These are phyloP conservation scores for Acromyrmex echinatior DNA, from an alignment of 1,140 invertebrate species.

Conservation along the genomic window DNA sequence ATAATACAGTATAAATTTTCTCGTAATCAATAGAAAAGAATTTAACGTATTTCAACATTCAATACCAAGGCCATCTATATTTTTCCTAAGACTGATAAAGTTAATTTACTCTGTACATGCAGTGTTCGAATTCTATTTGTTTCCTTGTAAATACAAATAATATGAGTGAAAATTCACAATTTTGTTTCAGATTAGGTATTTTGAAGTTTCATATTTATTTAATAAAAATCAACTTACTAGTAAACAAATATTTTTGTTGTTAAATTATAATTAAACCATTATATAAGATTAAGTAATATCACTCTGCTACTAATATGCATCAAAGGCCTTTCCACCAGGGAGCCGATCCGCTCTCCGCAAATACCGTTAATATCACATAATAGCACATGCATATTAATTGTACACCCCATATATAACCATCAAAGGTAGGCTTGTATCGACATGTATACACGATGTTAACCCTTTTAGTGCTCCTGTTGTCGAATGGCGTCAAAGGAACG, in stretches of 20 bases:
- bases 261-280: constrained; percentile 22
- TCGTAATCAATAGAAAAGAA: not conserved
- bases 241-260: not conserved
- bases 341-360: constrained; percentile 28
- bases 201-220: not conserved
- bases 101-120: not conserved
- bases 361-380: constrained; percentile 60
- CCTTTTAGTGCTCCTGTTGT: constrained; percentile 35
- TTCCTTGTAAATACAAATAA: not conserved
- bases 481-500: constrained; percentile 48
- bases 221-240: not conserved
- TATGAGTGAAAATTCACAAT: not conserved
- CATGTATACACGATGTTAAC: constrained; percentile 49
- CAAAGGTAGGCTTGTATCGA: constrained; percentile 59
- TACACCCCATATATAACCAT: constrained; percentile 28
- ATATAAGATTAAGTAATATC: constrained; percentile 28
- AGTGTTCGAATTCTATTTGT: not conserved
- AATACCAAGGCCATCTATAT: not conserved
- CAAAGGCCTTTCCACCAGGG: constrained; percentile 32
- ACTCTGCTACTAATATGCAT: not conserved
- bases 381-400: constrained; percentile 46
- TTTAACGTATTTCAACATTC: not conserved
- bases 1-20: not conserved
- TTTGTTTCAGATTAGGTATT: not conserved
- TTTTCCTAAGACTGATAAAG: not conserved